A percentile compares a stretch with the other conserved stretches of the same genome.
phyloP scores from a whole-genome alignment of 1,140 invertebrate species.

The Copidosoma floridanum region DNA sequence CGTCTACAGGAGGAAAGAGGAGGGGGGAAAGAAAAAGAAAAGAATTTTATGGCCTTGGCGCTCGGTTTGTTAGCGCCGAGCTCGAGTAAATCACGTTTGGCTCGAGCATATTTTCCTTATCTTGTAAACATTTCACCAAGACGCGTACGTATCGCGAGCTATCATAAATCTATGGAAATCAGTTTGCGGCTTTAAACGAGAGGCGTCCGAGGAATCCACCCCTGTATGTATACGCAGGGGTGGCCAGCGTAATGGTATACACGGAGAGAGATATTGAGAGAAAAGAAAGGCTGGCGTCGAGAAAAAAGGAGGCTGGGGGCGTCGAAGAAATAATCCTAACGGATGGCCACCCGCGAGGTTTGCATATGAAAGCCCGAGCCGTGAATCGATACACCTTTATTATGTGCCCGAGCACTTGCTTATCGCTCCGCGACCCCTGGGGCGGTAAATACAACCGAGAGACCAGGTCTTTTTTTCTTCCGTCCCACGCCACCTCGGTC shows the following conservation, averaged over 20 bases:
- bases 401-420: slow-evolving; percentile 50
- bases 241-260: no score
- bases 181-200: neutral
- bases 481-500: slow-evolving; percentile 14
- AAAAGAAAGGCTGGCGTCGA: neutral
- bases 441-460: neutral
- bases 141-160: neutral
- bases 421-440: slow-evolving; percentile 44
- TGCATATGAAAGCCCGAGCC: slow-evolving; percentile 54
- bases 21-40: no score
- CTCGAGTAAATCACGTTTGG: no score
- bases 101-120: neutral
- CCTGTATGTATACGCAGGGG: no score
- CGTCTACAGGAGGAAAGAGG: no score
- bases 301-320: slow-evolving; percentile 13
- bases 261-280: no score
- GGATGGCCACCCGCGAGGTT: slow-evolving; percentile 51
- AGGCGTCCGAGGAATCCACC: no score
- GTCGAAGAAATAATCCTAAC: slow-evolving; percentile 53
- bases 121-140: neutral
- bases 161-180: slow-evolving; percentile 17
- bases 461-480: neutral
- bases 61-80: no score
- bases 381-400: slow-evolving; percentile 58
- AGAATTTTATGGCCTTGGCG: no score